Conservation (phyloP, 2,888 invertebrate genomes). For the Leucophenga montana region DNA sequence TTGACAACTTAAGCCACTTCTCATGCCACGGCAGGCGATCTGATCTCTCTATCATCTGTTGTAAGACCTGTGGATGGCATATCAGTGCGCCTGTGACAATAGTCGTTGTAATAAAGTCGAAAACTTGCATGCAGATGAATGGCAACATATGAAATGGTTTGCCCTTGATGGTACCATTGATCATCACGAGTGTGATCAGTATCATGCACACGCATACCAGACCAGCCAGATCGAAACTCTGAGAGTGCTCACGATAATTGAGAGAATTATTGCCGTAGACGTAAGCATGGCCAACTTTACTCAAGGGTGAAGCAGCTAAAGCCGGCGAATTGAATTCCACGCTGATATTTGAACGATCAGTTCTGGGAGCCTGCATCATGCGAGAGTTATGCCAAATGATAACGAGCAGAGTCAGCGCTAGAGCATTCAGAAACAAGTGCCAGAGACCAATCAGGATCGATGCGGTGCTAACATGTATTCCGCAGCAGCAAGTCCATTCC, state of each 20-base stretch:
- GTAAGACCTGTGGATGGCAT: constrained; percentile 85
- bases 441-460: no score
- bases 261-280: constrained; percentile 78
- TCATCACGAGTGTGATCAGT: constrained; percentile 87
- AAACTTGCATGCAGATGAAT: constrained; percentile 91
- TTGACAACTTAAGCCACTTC: constrained; percentile 81
- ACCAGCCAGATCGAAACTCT: constrained; percentile 86
- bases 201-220: constrained; percentile 87
- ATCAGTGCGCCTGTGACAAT: constrained; percentile 87
- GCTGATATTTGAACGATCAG: constrained; percentile 61
- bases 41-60: constrained; percentile 82
- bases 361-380: constrained; percentile 77
- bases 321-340: constrained; percentile 74
- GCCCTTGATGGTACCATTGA: constrained; percentile 88
- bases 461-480: no score
- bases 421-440: constrained; percentile 78
- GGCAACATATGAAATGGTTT: constrained; percentile 90
- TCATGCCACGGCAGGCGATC: constrained; percentile 84
- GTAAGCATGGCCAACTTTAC: constrained; percentile 78
- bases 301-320: constrained; percentile 80
- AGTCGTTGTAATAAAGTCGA: constrained; percentile 90
- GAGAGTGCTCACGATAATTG: constrained; percentile 78
- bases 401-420: constrained; percentile 83
- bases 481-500: no score
- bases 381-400: constrained; percentile 83